Conservation (phyloP, 2,888 invertebrate species). For the Theretra japonica region DNA sequence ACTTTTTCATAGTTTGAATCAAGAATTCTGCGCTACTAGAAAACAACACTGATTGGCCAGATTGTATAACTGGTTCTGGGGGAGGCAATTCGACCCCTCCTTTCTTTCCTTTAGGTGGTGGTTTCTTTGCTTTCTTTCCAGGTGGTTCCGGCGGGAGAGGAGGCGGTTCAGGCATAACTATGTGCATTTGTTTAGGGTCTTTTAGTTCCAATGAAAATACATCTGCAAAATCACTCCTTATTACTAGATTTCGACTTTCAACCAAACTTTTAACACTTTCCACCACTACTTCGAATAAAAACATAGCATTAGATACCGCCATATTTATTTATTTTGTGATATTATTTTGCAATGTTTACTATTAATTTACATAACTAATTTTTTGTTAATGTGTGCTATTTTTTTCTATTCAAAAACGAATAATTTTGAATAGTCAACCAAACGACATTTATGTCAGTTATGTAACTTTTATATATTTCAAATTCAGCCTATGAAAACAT, state of each 20-base stretch:
- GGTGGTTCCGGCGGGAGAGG: constrained; percentile 72
- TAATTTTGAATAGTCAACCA: neutral
- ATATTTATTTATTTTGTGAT: constrained; percentile 53
- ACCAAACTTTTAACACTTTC: constrained; percentile 67
- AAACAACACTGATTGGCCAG: constrained; percentile 76
- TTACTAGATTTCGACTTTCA: constrained; percentile 64
- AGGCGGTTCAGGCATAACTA: constrained; percentile 74
- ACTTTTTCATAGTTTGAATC: constrained; percentile 70
- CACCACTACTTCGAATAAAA: constrained; percentile 76
- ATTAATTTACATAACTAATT: constrained; percentile 14
- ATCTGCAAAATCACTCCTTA: constrained; percentile 74
- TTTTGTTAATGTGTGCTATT: neutral
- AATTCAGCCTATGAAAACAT: neutral
- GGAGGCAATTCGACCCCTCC: constrained; percentile 60
- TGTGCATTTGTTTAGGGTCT: constrained; percentile 78
- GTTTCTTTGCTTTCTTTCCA: constrained; percentile 64
- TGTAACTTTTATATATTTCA: neutral
- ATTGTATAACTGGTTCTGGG: constrained; percentile 73
- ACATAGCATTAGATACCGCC: constrained; percentile 74
- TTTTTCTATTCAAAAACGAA: neutral
- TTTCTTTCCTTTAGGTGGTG: constrained; percentile 64
- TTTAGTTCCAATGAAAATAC: constrained; percentile 76
- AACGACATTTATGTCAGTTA: constrained; percentile 4
- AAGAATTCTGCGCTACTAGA: constrained; percentile 71
- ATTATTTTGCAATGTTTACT: neutral